Evolutionary conservation across 2,888 invertebrate genomes (phyloP).

Genomic region (Mythimna albipuncta): DNA sequence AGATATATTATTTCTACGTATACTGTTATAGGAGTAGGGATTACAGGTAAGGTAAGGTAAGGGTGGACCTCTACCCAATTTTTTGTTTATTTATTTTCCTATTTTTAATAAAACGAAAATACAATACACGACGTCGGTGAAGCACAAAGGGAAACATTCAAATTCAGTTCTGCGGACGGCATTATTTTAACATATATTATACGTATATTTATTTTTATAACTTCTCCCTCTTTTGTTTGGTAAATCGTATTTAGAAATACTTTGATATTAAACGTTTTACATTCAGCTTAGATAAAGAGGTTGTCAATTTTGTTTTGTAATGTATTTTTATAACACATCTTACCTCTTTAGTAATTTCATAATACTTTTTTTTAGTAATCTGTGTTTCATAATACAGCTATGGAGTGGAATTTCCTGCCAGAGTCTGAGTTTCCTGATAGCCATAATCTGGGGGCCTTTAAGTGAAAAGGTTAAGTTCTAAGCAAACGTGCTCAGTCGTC

Average conservation of each 20-base stretch:
- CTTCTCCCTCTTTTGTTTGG: conserved; percentile 36
- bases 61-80: conserved; percentile 59
- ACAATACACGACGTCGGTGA: conserved; percentile 73
- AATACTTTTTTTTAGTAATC: too few species aligned
- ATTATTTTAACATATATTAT: conserved; percentile 72
- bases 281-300: neutral
- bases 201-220: conserved; percentile 68
- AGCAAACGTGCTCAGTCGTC: too few species aligned
- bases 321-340: neutral
- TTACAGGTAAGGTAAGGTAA: conserved; percentile 27
- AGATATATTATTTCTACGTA: conserved; percentile 6
- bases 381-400: too few species aligned
- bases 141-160: conserved; percentile 78
- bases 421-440: too few species aligned
- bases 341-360: neutral
- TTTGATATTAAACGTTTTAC: conserved; percentile 29
- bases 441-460: too few species aligned
- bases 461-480: too few species aligned
- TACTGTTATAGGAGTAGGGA: conserved; percentile 25
- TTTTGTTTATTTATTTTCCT: conserved; percentile 80
- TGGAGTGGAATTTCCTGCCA: too few species aligned
- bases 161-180: conserved; percentile 74
- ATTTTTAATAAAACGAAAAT: conserved; percentile 81
- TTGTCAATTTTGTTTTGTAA: neutral
- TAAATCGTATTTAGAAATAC: conserved; percentile 68